Evolutionary conservation across 1,140 invertebrate species (phyloP).

Genomic region (Lepidostoma basale): DNA sequence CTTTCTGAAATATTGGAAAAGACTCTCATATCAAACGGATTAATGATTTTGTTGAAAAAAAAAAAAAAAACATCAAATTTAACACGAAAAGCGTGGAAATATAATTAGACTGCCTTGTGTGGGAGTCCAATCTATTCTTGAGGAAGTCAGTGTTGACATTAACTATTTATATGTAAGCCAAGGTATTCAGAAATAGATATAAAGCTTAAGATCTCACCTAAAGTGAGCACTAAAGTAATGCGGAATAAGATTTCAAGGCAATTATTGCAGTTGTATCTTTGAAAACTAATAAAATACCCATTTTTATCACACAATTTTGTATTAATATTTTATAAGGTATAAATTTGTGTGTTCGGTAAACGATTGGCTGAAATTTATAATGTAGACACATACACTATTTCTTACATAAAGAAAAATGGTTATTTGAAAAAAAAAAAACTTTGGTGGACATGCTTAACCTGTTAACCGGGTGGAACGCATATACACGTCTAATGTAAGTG

Average conservation of each 20-base stretch:
- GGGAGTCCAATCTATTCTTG: conserved; percentile 25
- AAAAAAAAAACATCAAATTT: neutral
- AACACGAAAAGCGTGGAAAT: neutral
- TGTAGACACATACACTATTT: too few relatives aligned
- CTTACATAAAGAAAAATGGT: too few relatives aligned
- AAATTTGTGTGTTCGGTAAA: too few relatives aligned
- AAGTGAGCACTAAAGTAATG: neutral
- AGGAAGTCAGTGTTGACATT: conserved; percentile 10
- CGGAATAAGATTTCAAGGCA: neutral
- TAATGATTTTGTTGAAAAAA: conserved; percentile 20
- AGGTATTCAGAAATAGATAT: conserved; percentile 11
- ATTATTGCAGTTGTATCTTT: neutral
- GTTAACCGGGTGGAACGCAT: too few relatives aligned
- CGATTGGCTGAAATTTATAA: too few relatives aligned
- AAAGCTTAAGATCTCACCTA: neutral
- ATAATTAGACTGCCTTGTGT: conserved; percentile 42
- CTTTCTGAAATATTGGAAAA: neutral
- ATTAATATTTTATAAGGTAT: neutral
- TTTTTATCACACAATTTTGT: neutral
- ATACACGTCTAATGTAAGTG: too few relatives aligned
- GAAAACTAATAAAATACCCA: neutral
- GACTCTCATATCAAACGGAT: neutral
- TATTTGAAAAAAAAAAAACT: too few relatives aligned
- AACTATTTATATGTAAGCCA: conserved; percentile 17
- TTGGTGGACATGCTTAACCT: too few relatives aligned